These are phyloP conservation scores for Amblyornis subalaris DNA, from an alignment of 2,113 vertebrate genomes.

Conservation along the genomic window DNA sequence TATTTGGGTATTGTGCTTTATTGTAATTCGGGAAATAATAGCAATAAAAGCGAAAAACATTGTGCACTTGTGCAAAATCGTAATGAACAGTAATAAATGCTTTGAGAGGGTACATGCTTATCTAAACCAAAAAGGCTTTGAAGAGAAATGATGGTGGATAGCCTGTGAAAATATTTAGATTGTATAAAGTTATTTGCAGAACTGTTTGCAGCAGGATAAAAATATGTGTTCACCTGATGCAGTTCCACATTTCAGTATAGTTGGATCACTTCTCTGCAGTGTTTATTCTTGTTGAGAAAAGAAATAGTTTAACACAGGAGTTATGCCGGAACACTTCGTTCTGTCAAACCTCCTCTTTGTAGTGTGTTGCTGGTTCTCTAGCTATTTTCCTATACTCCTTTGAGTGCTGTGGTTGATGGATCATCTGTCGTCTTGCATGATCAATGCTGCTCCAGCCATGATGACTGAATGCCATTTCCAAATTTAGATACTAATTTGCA, in stretches of 20 bases:
- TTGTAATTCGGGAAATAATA: background rate
- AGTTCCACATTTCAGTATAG: background rate
- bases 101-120: background rate
- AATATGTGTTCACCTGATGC: background rate
- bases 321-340: slow-evolving; percentile 3
- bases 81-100: background rate
- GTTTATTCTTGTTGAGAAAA: slow-evolving; percentile 26
- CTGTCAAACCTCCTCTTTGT: background rate
- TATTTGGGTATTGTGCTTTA: background rate
- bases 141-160: background rate
- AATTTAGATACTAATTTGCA: background rate
- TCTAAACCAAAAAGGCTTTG: background rate
- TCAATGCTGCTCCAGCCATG: background rate
- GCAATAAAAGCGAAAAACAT: background rate
- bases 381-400: background rate
- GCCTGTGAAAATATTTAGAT: slow-evolving; percentile 22
- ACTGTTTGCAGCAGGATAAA: background rate
- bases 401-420: background rate
- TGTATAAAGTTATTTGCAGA: background rate
- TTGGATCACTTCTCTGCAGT: background rate
- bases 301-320: background rate
- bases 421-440: background rate
- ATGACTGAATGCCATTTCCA: background rate
- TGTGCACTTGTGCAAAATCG: background rate
- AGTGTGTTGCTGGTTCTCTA: background rate